phyloP scores from a whole-genome alignment of 2,888 invertebrate species.

The Amphiduros pacificus region DNA sequence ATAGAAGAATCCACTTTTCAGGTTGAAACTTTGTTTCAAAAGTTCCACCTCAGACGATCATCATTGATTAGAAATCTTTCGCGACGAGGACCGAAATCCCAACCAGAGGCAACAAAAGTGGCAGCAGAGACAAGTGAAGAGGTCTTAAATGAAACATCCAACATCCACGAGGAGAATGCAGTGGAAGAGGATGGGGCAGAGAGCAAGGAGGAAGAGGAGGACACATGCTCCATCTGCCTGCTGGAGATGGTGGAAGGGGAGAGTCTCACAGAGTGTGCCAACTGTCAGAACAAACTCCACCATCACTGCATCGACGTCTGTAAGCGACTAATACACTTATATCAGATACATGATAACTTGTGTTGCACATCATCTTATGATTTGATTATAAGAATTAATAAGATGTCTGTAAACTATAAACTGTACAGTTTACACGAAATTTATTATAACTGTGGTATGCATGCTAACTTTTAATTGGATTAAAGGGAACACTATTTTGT shows the following conservation, averaged over 20 bases:
- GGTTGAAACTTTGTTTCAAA: slow-evolving; percentile 59
- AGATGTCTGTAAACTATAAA: no score
- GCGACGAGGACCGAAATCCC: slow-evolving; percentile 18
- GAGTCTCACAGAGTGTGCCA: slow-evolving; percentile 59
- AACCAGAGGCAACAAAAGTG: slow-evolving; percentile 28
- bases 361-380: no score
- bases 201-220: slow-evolving; percentile 54
- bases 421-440: no score
- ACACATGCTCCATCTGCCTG: slow-evolving; percentile 61
- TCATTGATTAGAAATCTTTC: slow-evolving; percentile 35
- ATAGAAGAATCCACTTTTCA: slow-evolving; percentile 31
- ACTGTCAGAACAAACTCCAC: slow-evolving; percentile 61
- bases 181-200: no score
- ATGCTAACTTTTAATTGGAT: no score
- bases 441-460: no score
- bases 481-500: no score
- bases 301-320: slow-evolving; percentile 61
- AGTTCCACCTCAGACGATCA: slow-evolving; percentile 53
- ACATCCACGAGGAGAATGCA: no score
- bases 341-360: neutral
- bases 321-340: slow-evolving; percentile 36
- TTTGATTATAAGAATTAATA: no score
- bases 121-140: slow-evolving; percentile 7
- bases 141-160: neutral
- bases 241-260: slow-evolving; percentile 62